Base-by-base conservation (phyloP, 2,113 vertebrate genomes). In the Indicator indicator region DNA sequence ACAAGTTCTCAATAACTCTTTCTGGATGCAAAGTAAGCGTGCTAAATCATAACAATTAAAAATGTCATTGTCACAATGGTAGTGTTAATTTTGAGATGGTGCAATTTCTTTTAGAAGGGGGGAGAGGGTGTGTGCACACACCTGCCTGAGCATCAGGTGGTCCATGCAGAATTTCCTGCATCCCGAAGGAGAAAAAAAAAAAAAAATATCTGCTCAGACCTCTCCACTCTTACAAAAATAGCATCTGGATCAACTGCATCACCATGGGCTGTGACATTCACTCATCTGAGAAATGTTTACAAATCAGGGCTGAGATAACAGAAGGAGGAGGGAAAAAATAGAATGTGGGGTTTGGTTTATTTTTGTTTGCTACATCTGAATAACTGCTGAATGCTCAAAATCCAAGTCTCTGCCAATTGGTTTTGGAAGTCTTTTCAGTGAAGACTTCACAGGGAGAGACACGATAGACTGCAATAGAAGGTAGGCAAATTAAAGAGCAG, bases 261-360 rank as follows among this genome's bases (percentile, higher is more conserved):
- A 94, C 72, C 64, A 91, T 0, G 0, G 73, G 72, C 62, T n/a
- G 62, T 42, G 93, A 95, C 86, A 88, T 75, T 89, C 79, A 60
- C 48, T 86, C 59, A 67, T 46, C 59, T 79, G 40, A 65, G 79
- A 83, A 95, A 21, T 88, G 92, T 88, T 95, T 95, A 95, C 80
- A 90, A 95, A 91, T 93, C 68, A 86, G 23, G 40, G 78, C 33
- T 14, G 55, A 88, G 94, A 90, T 96, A 95, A 91, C 71, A 91
- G 50, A 9, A 89, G 40, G 69, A 91, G 9, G 14, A 68, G 12
- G 44, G 20, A 70, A 89, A 79, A 95, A 95, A 86, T 28, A 89
- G 60, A 86, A 77, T 24, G 6, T 42, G 56, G 24, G 17, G 21
- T 11, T 75, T 74, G 33, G 3, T 54, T 58, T 60, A 19, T 15